A percentile compares a stretch with the other conserved stretches of the same genome.
Conservation (phyloP, 1,140 invertebrate species). For the Calycopis cecrops region DNA sequence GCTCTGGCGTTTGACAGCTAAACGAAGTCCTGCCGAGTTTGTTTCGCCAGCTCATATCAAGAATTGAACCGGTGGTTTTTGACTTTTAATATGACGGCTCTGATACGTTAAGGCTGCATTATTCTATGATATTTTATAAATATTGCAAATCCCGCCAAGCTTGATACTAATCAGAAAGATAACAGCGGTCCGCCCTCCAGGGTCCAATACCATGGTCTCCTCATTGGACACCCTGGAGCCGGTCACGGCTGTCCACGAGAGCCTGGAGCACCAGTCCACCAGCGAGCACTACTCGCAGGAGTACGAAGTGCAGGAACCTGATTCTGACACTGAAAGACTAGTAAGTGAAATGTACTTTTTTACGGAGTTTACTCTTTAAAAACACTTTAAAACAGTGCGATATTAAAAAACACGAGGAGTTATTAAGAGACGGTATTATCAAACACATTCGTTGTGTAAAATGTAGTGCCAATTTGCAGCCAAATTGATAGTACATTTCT, state of each 20-base stretch:
- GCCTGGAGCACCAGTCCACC: conserved; percentile 63
- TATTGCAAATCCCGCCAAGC: conserved; percentile 53
- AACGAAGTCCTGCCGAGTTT: too few species aligned
- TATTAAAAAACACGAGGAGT: too few species aligned
- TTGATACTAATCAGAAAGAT: conserved; percentile 70
- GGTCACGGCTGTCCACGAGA: conserved; percentile 66
- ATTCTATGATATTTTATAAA: conserved; percentile 5
- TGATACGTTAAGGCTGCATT: neutral
- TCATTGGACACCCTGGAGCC: conserved; percentile 81
- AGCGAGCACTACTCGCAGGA: conserved; percentile 68
- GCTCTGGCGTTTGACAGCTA: too few species aligned
- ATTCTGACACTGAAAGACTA: conserved; percentile 65
- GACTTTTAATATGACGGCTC: too few species aligned
- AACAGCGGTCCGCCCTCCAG: conserved; percentile 72
- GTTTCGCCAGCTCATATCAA: too few species aligned
- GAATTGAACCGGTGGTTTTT: too few species aligned
- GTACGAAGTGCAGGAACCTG: conserved; percentile 67
- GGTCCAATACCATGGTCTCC: conserved; percentile 84
- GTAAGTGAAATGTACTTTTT: conserved; percentile 36
- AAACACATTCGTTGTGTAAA: too few species aligned
- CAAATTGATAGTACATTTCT: too few species aligned
- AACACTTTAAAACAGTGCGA: too few species aligned
- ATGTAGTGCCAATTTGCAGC: too few species aligned
- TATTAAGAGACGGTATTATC: too few species aligned
- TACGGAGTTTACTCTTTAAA: too few species aligned